Evolutionary conservation across 2,888 invertebrate genomes (phyloP).

Genomic region (Spilosoma lubricipeda): DNA sequence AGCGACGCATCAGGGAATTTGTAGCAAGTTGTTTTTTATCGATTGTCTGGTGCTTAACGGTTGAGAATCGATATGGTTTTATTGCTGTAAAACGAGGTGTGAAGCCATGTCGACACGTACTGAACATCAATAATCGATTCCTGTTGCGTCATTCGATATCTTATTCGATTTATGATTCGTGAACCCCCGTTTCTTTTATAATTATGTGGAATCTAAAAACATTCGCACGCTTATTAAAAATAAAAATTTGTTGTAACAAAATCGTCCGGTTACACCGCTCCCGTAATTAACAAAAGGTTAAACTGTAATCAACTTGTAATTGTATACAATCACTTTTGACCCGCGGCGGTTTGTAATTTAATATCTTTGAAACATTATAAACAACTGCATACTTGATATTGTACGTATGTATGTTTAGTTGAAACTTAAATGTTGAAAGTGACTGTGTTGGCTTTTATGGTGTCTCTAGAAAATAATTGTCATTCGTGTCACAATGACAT

Average conservation of each 20-base stretch:
- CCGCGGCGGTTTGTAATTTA: slow-evolving; percentile 67
- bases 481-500: slow-evolving; percentile 52
- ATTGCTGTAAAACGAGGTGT: slow-evolving; percentile 69
- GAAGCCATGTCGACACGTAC: slow-evolving; percentile 71
- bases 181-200: slow-evolving; percentile 26
- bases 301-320: slow-evolving; percentile 75
- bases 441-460: slow-evolving; percentile 35
- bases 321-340: slow-evolving; percentile 67
- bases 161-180: slow-evolving; percentile 31
- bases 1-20: slow-evolving; percentile 57
- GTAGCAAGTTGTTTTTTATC: slow-evolving; percentile 58
- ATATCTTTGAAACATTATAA: slow-evolving; percentile 64
- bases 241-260: slow-evolving; percentile 52
- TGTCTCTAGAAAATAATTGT: slow-evolving; percentile 38
- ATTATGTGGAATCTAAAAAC: slow-evolving; percentile 26
- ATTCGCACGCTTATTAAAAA: slow-evolving; percentile 55
- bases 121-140: slow-evolving; percentile 54
- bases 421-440: slow-evolving; percentile 40
- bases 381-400: slow-evolving; percentile 50
- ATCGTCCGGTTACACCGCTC: slow-evolving; percentile 50
- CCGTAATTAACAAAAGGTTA: slow-evolving; percentile 73
- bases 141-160: slow-evolving; percentile 49
- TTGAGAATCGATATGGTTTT: slow-evolving; percentile 68
- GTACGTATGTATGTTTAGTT: slow-evolving; percentile 14
- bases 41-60: slow-evolving; percentile 62